Evolutionary conservation across 1,140 invertebrate genomes (phyloP).

Genomic region (Anoplolepis gracilipes): DNA sequence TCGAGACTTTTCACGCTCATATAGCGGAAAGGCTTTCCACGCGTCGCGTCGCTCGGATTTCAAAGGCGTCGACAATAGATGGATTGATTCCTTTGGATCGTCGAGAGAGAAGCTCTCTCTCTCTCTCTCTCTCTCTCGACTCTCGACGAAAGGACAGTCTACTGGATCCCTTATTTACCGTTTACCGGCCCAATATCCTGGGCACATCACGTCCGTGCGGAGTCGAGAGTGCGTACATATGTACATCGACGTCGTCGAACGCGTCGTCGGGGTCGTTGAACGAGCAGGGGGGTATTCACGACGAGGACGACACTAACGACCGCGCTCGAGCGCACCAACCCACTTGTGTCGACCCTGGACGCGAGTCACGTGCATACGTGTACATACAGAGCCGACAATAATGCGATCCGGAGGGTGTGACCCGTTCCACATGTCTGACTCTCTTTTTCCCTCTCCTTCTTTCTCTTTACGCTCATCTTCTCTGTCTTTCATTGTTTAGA

Average conservation of each 20-base stretch:
- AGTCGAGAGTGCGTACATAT: constrained; percentile 63
- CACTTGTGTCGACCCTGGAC: constrained; percentile 75
- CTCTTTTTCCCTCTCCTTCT: neutral
- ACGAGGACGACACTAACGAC: constrained; percentile 75
- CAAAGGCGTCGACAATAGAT: constrained; percentile 59
- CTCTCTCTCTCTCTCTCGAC: no score
- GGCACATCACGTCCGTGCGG: constrained; percentile 75
- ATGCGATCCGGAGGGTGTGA: constrained; percentile 74
- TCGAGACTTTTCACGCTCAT: constrained; percentile 22
- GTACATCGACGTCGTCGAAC: constrained; percentile 37
- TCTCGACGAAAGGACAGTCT: constrained; percentile 22
- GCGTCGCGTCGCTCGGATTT: constrained; percentile 24
- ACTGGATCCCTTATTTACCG: constrained; percentile 60
- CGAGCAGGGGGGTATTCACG: constrained; percentile 78
- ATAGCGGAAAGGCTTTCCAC: constrained; percentile 18
- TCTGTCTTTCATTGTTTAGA: neutral
- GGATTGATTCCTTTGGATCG: constrained; percentile 66
- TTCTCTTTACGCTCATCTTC: neutral
- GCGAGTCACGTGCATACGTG: constrained; percentile 66
- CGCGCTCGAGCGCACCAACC: constrained; percentile 65
- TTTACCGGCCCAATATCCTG: constrained; percentile 59
- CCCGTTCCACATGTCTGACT: constrained; percentile 71
- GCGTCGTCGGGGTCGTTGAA: constrained; percentile 80
- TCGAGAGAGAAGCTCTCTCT: constrained; percentile 25
- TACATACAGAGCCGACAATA: constrained; percentile 69